Percentiles rank a stretch among this genome's conserved stretches.
phyloP scores from a whole-genome alignment of 2,888 invertebrate species.

The Ferrisia virgata region DNA sequence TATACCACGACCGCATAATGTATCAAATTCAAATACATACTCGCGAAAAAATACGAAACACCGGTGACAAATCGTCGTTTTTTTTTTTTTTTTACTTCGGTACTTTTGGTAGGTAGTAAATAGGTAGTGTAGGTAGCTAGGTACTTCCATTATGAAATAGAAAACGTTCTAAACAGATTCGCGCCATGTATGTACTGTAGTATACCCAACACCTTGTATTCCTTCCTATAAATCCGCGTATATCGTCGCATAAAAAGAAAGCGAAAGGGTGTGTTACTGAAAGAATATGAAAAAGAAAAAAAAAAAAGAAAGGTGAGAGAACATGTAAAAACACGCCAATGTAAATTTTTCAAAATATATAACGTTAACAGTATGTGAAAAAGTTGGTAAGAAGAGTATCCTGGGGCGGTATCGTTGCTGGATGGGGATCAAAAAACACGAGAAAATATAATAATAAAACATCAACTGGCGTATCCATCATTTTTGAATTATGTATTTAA shows the following conservation, averaged over 20 bases:
- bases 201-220: neutral
- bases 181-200: neutral
- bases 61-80: too few species aligned
- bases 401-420: neutral
- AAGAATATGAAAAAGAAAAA: too few species aligned
- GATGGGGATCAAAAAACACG: neutral
- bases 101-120: too few species aligned
- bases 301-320: neutral
- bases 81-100: too few species aligned
- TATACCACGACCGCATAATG: too few species aligned
- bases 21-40: too few species aligned
- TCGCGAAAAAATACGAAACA: too few species aligned
- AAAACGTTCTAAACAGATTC: neutral
- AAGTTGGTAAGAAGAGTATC: neutral
- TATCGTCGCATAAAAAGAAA: neutral
- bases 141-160: neutral
- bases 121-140: too few species aligned
- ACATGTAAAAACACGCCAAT: neutral
- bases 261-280: neutral
- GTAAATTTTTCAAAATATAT: neutral
- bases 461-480: constrained; percentile 9
- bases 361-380: too few species aligned
- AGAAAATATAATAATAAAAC: constrained; percentile 10
- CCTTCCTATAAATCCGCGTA: neutral
- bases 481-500: constrained; percentile 7